Evolutionary conservation across 2,113 vertebrate species (phyloP).

Genomic region (Nothocercus nigrocapillus): DNA sequence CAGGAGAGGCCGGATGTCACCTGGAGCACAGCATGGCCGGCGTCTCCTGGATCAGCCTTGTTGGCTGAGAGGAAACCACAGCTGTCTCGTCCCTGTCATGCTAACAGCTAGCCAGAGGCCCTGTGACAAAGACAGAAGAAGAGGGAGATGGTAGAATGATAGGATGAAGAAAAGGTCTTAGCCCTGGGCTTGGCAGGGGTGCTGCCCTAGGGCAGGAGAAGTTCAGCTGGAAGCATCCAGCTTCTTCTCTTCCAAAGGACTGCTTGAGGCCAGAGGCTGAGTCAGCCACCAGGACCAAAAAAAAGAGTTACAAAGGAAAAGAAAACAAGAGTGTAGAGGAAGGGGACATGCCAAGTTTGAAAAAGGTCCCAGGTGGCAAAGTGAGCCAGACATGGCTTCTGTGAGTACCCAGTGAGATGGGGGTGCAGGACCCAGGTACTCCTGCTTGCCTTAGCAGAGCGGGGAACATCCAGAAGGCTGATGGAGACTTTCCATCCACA

Average conservation of each 20-base stretch:
- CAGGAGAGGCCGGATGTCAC: background rate
- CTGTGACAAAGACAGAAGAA: background rate
- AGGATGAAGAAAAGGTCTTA: background rate
- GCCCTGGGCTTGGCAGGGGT: background rate
- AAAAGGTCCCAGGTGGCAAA: too few species aligned
- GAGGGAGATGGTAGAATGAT: background rate
- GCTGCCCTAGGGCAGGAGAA: background rate
- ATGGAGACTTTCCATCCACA: accelerated
- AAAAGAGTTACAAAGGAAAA: too few species aligned
- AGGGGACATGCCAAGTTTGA: too few species aligned
- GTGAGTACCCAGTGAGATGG: too few species aligned
- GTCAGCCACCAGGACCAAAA: too few species aligned
- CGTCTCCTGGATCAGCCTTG: background rate
- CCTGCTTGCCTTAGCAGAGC: background rate
- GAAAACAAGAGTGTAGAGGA: too few species aligned
- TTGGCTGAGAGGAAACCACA: background rate
- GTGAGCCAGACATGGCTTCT: background rate
- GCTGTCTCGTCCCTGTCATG: background rate
- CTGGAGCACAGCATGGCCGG: accelerated
- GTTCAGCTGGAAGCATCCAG: background rate
- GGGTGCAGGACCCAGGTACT: background rate
- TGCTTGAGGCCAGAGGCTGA: too few species aligned
- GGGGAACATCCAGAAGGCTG: background rate
- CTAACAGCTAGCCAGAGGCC: background rate
- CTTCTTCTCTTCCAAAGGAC: background rate